These are phyloP conservation scores for Chionomys nivalis DNA, from an alignment of 2,113 vertebrate species.

Conservation along the genomic window DNA sequence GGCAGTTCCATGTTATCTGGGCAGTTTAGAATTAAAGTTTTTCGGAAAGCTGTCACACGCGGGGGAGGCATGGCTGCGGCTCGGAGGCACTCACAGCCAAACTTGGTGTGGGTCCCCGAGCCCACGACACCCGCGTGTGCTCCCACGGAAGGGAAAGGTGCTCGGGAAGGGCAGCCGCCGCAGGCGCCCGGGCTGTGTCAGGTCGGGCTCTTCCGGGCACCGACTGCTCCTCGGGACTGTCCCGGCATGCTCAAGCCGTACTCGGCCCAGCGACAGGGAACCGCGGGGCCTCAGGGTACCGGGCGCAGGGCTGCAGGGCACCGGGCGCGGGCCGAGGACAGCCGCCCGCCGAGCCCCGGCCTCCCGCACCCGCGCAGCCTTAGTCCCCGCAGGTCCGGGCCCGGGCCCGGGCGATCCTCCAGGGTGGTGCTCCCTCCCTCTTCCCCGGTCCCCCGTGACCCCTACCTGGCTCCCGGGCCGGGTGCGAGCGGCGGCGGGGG, in stretches of 20 bases:
- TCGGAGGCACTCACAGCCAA: neutral
- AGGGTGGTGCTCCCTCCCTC: constrained; percentile 28
- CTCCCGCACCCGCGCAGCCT: neutral
- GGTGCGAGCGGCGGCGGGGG: constrained; percentile 43
- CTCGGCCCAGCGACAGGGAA: neutral
- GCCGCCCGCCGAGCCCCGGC: neutral
- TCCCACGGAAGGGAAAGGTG: neutral
- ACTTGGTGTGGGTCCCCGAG: neutral
- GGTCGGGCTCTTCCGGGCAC: neutral
- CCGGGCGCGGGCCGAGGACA: neutral
- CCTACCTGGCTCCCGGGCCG: constrained; percentile 69
- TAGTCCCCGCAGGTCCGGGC: neutral
- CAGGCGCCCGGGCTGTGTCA: neutral
- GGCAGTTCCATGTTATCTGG: neutral
- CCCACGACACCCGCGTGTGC: neutral
- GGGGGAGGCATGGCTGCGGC: neutral
- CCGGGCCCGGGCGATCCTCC: no score
- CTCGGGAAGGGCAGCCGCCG: neutral
- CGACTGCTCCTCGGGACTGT: constrained; percentile 43
- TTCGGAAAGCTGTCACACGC: constrained; percentile 45
- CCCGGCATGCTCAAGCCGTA: constrained; percentile 3
- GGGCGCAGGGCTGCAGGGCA: neutral
- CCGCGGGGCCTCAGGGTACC: neutral
- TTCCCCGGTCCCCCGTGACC: neutral
- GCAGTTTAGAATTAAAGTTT: constrained; percentile 14